Base-by-base conservation (phyloP, 2,888 invertebrate genomes). In the Barypeithes pellucidus region DNA sequence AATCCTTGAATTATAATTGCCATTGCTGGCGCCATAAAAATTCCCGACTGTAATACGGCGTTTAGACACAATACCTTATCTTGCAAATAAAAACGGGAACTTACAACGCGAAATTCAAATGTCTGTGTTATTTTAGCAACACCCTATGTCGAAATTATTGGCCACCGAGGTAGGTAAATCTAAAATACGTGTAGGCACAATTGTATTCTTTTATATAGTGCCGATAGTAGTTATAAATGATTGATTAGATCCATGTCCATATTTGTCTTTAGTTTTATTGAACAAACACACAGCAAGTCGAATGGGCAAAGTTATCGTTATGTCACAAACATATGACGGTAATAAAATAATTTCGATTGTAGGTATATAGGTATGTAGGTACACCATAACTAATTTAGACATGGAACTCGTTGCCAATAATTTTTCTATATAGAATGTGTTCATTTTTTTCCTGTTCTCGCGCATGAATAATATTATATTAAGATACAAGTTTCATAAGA, bases 191-290 rank as follows among this genome's bases (percentile, higher is more conserved):
- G 20, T 20, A 20, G 7, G 47, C 20, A 18, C 47, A 1, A 47
- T 47, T 47, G 47, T 20, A 11, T 47, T 47, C 20, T 22, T 18
- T 45, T 16, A n/a, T n/a, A 45, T 45, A 11, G 20, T 47, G 47
- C 9, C 20, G 9, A 20, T 47, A 47, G 11, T 20, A 47, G 20
- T 47, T 47, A 47, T 12, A 11, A 47, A 14, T 47, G 47, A 47
- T 47, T 20, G 47, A 47, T 47, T 47, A n/a, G 47, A 16, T 20
- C 11, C 3, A 9, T 47, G 18, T 20, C 22, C 47, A 47, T 47
- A 47, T 47, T 47, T 47, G 47, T 47, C 47, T 20, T 20, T 29
- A 20, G 12, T 47, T 47, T 45, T 47, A 47, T 47, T 47, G 47
- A 47, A 8, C 20, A 20, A 20, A 47, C 20, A 24, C 2, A 29